Percentiles rank a stretch among this genome's conserved stretches.
These are phyloP conservation scores for Brienomyrus brachyistius DNA, from an alignment of 2,113 vertebrate genomes.

Conservation along the genomic window DNA sequence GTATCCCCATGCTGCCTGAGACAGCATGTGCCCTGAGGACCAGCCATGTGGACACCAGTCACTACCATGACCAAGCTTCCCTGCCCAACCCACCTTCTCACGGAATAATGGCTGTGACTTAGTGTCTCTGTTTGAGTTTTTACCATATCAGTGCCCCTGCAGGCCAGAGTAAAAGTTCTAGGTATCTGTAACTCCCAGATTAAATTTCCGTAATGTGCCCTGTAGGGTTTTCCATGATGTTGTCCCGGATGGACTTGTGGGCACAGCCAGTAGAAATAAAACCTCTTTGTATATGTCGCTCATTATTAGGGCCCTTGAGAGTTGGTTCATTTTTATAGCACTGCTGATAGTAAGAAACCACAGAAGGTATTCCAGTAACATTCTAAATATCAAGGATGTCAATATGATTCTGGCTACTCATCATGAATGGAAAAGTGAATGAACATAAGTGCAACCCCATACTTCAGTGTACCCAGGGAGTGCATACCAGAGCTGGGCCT, in stretches of 20 bases:
- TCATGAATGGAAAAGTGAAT: neutral
- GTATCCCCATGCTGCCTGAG: neutral
- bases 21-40: neutral
- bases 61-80: neutral
- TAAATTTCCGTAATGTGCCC: neutral
- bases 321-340: neutral
- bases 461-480: neutral
- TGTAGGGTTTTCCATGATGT: neutral
- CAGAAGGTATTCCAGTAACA: neutral
- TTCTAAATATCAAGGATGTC: neutral
- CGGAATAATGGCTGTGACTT: neutral
- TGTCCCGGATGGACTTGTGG: neutral
- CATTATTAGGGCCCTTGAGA: neutral
- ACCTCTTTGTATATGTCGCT: neutral
- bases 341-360: neutral
- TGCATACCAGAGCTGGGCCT: neutral
- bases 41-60: neutral
- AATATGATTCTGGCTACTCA: neutral
- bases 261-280: neutral
- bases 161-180: neutral
- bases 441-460: neutral
- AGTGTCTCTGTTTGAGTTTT: neutral
- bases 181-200: neutral
- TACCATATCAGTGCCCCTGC: neutral
- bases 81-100: neutral